A percentile compares a stretch with the other conserved stretches of the same genome.
These are phyloP conservation scores for Thereva unica DNA, from an alignment of 2,888 invertebrate species.

Conservation along the genomic window DNA sequence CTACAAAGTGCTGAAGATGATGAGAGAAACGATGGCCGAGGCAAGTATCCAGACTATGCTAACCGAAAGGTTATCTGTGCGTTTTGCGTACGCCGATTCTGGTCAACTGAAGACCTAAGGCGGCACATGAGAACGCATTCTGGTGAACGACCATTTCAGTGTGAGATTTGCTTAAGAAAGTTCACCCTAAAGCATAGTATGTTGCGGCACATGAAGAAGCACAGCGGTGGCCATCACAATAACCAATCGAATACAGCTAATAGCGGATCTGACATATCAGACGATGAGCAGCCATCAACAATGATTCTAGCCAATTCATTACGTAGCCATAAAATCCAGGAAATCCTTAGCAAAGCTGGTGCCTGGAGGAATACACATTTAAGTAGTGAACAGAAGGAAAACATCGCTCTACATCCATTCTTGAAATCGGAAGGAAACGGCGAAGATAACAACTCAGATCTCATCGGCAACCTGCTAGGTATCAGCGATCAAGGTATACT, in stretches of 20 bases:
- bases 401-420: conserved; percentile 45
- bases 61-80: conserved; percentile 89
- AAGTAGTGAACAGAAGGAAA: conserved; percentile 52
- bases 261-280: conserved; percentile 56
- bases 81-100: conserved; percentile 90
- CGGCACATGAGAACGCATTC: conserved; percentile 94
- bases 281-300: conserved; percentile 53
- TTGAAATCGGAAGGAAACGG: conserved; percentile 33
- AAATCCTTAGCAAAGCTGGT: conserved; percentile 51
- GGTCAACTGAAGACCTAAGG: conserved; percentile 91
- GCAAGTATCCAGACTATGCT: conserved; percentile 83
- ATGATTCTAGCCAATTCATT: conserved; percentile 39
- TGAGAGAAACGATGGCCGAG: conserved; percentile 70
- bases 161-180: conserved; percentile 83
- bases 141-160: conserved; percentile 89
- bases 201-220: conserved; percentile 90
- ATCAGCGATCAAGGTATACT: conserved; percentile 84
- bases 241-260: conserved; percentile 47
- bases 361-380: conserved; percentile 51
- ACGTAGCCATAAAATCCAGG: conserved; percentile 53
- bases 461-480: conserved; percentile 87
- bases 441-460: conserved; percentile 63
- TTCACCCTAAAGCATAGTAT: conserved; percentile 95
- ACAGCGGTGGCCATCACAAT: conserved; percentile 66
- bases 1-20: conserved; percentile 61